A percentile compares a stretch with the other conserved stretches of the same genome.
phyloP scores from a whole-genome alignment of 2,888 invertebrate species.

The Tetheella fluctuosa region DNA sequence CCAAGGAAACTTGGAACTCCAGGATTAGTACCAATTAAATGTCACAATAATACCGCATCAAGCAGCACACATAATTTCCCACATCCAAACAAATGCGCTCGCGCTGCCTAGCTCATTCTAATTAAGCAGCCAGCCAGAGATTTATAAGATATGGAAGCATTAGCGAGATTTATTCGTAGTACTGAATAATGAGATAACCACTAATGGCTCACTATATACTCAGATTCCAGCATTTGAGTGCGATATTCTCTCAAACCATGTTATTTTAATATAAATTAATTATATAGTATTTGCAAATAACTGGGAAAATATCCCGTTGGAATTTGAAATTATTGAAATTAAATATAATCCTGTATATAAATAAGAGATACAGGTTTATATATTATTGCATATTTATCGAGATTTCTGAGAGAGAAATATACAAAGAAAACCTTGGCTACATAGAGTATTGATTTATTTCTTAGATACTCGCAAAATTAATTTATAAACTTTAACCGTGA shows the following conservation, averaged over 20 bases:
- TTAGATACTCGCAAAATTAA: too few relatives aligned
- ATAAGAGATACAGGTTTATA: too few relatives aligned
- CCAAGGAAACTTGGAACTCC: not conserved
- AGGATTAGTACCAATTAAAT: constrained; percentile 16
- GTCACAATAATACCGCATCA: constrained; percentile 32
- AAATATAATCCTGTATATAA: too few relatives aligned
- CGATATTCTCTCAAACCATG: constrained; percentile 24
- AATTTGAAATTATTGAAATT: too few relatives aligned
- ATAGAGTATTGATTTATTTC: too few relatives aligned
- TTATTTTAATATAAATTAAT: not conserved
- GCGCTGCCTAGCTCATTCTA: constrained; percentile 63
- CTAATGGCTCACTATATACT: constrained; percentile 61
- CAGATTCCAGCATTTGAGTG: constrained; percentile 33
- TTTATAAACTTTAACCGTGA: too few relatives aligned
- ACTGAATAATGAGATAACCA: constrained; percentile 76
- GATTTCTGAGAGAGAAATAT: too few relatives aligned
- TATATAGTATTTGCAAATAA: not conserved
- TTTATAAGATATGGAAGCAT: constrained; percentile 81
- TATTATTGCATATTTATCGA: too few relatives aligned
- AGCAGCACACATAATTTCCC: constrained; percentile 24
- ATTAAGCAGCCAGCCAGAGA: constrained; percentile 75
- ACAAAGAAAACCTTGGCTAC: too few relatives aligned
- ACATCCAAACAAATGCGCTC: constrained; percentile 26
- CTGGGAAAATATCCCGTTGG: too few relatives aligned
- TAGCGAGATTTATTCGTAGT: constrained; percentile 78